These are phyloP conservation scores for Drosophila pachea DNA, from an alignment of 1,140 invertebrate genomes.

Conservation along the genomic window DNA sequence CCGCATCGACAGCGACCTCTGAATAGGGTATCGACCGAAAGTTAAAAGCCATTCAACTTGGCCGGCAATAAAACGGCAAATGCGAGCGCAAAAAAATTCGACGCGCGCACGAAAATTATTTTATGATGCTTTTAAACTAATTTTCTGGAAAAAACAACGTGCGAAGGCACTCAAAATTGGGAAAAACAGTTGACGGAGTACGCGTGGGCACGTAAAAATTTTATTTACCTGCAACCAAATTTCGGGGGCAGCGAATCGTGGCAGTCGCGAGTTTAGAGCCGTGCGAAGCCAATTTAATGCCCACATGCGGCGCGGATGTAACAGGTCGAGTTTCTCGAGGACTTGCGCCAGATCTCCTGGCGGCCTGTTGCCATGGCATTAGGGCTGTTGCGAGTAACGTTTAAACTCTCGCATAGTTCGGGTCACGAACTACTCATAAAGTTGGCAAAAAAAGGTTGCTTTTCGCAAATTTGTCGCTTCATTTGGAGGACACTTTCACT, in stretches of 20 bases:
- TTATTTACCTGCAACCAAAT: conserved; percentile 57
- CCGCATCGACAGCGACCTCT: background rate
- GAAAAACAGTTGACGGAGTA: conserved; percentile 55
- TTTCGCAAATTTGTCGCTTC: conserved; percentile 42
- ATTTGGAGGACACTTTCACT: conserved; percentile 47
- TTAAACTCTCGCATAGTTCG: conserved; percentile 15
- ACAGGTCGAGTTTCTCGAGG: conserved; percentile 20
- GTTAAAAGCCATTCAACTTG: conserved; percentile 66
- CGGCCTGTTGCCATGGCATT: background rate
- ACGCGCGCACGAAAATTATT: conserved; percentile 66
- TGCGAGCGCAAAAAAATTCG: conserved; percentile 52
- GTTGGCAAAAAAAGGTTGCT: conserved; percentile 33
- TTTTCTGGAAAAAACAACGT: conserved; percentile 69
- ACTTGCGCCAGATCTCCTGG: background rate
- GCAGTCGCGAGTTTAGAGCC: conserved; percentile 39
- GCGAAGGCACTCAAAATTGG: conserved; percentile 45
- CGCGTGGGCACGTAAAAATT: conserved; percentile 69
- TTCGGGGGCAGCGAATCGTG: conserved; percentile 36
- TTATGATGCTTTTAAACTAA: conserved; percentile 77
- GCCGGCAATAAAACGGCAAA: conserved; percentile 63
- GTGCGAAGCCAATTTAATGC: conserved; percentile 42
- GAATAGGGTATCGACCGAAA: conserved; percentile 27
- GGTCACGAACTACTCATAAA: conserved; percentile 70
- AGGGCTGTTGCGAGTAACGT: background rate
- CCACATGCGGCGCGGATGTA: conserved; percentile 39